Base-by-base conservation (phyloP, 2,888 invertebrate genomes). In the Pycnomerus fuliginosus region DNA sequence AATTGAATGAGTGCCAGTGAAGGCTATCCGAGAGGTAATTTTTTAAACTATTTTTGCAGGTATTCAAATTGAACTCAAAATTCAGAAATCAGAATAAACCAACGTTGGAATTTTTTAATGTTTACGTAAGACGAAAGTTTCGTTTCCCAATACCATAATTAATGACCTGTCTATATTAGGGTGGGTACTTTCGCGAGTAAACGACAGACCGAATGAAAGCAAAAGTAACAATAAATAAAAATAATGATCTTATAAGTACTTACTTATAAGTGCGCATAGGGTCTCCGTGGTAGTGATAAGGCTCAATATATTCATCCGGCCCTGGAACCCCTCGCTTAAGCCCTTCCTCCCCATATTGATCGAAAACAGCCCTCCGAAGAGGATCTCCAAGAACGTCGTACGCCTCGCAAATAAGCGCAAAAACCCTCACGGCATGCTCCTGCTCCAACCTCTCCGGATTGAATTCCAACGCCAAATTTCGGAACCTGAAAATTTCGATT, bases 261-360 rank as follows among this genome's bases (percentile, higher is more conserved):
- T 66, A 78, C 80, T 81, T 80, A 65, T 84, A 90, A 0, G 89
- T 88, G 52, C 76, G 73, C 59, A 84, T 69, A 0, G 86, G 83
- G 62, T 93, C 84, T 0, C 88, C 90, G 64, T 93, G 90, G 74
- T 87, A 94, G 27, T 80, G 75, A 67, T 86, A 90, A 0, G 88
- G 84, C 39, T 82, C 80, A 53, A 86, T 81, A 67, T 79, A 87
- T 45, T 76, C 77, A 35, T 74, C 65, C 0, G 84, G 84, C 2
- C 84, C 79, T 2, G 86, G 84, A 0, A 91, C 81, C 0, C 92
- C 91, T 59, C 78, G 79, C 67, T 90, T 90, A 28, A 94, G 74
- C 0, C 91, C 92, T 60, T 87, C 86, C 70, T 92, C 92, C 0
- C 94, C 94, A 70, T 87, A 93, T 61, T 90, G 88, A 71, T 94